Base-by-base conservation (phyloP, 2,888 invertebrate species). In the Papilio gigon region DNA sequence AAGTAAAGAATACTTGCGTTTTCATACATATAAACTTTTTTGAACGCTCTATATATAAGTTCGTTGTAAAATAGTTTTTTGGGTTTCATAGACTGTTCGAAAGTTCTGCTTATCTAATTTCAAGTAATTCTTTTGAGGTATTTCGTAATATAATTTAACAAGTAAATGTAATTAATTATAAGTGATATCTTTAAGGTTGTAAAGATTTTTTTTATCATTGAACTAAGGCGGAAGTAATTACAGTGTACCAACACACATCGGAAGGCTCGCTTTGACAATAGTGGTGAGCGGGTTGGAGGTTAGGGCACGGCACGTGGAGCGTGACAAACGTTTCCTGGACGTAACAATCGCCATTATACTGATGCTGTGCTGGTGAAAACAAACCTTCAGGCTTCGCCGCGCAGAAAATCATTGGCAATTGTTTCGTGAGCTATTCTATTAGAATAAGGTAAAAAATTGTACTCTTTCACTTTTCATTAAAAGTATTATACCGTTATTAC, bases 321-420 rank as follows among this genome's bases (percentile, higher is more conserved):
- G 90, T 90, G 79, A 86, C 84, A 91, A 88, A 83, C 78, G 83
- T 74, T 90, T 92, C 91, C 91, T 89, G 90, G 80, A 75, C 78
- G 71, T 85, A 86, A 91, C 91, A 91, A 91, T 91, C 80, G 82
- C 81, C 75, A 84, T 84, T 85, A 88, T 90, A 84, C 81, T 83
- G 72, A 78, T 73, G 74, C 77, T 79, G 78, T 79, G 78, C 76
- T 84, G 82, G 88, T 88, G 90, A 87, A 89, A 89, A 87, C 81
- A 80, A 79, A 85, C 91, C 92, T 91, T 91, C 91, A 90, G 85
- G 91, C 87, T 86, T 80, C 80, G 82, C 74, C 89, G 89, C 78
- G 74, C 86, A 81, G 77, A 77, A 80, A 80, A 83, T 90, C 88
- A 90, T 90, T 90, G 80, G 89, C 84, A 77, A 90, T 90, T 90